Base-by-base conservation (phyloP, 1,140 invertebrate species). In the Sipha flava region DNA sequence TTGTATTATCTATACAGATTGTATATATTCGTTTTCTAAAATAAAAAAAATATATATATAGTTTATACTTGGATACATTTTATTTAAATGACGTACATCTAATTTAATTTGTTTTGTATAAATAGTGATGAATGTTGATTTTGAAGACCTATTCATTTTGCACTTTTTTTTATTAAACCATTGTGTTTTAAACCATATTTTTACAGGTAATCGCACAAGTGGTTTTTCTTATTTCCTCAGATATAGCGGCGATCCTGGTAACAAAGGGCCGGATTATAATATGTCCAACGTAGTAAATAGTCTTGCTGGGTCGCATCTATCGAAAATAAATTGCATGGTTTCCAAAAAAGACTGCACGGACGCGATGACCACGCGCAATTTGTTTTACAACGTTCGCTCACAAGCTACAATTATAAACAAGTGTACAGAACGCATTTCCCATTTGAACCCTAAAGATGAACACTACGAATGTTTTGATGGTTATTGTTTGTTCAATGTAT, bases 401-500 rank as follows among this genome's bases (percentile, higher is more conserved):
- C 73, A 40, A 34, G 73, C 52, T 9, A 77, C 34, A 37, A 34
- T 75, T 3, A 18, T 40, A 6, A 6, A 26, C 16, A 77, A 77
- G 5, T 77, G 73, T 26, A 6, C 14, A 3, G 34, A 77, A n/a
- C 73, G 73, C 23, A 43, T 75, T 18, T 10, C 29, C 14, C 5
- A 52, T 7, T 14, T 52, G 2, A 10, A 47, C 7, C 47, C 49
- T 1, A 34, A 77, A n/a, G n/a, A n/a, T 16, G 14, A 9, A 9
- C 14, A 3, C 14, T 77, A 29, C 34, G 52, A 77, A 29, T 77
- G 73, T 59, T 77, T 77, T 6, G 52, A 77, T 18, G 43, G 12
- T 6, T 87, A 89, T 18, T 91, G 91, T 82, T 86, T 92, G 7
- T 92, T 90, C 82, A 87, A 92, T 81, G 87, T 92, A 66, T 83